These are phyloP conservation scores for Rhombomys opimus DNA, from an alignment of 2,113 vertebrate genomes.

Conservation along the genomic window DNA sequence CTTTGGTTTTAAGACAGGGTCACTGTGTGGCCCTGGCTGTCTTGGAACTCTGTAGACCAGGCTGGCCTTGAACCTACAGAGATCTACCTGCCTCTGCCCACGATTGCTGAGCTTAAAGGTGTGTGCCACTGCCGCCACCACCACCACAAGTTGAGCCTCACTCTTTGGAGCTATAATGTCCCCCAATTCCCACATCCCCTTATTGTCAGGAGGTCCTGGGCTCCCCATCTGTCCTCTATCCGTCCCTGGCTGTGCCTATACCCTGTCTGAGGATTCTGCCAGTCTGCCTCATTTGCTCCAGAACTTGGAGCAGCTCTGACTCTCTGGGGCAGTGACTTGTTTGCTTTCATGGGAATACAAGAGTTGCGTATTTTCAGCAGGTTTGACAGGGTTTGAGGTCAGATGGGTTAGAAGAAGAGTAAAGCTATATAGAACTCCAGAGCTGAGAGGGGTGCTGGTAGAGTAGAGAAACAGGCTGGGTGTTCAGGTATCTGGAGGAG, in stretches of 20 bases:
- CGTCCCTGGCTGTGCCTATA: not conserved
- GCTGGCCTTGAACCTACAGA: not conserved
- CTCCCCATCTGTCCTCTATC: not conserved
- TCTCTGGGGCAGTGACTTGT: not conserved
- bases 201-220: not conserved
- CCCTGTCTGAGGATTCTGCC: not conserved
- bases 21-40: not conserved
- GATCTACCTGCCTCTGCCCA: not conserved
- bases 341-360: not conserved
- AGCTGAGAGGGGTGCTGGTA: not conserved
- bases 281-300: not conserved
- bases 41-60: not conserved
- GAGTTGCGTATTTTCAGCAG: not conserved
- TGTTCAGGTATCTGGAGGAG: rapidly evolving
- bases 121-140: not conserved
- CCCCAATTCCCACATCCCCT: not conserved
- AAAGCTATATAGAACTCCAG: not conserved
- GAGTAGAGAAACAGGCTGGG: not conserved
- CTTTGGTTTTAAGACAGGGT: not conserved
- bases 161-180: not conserved
- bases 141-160: not conserved
- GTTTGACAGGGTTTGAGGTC: not conserved
- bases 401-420: not conserved
- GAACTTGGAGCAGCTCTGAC: not conserved
- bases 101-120: not conserved